Evolutionary conservation across 2,888 invertebrate genomes (phyloP), one percentile per base, ranked within the genome.

Genomic region (Eilema sororculum): DNA sequence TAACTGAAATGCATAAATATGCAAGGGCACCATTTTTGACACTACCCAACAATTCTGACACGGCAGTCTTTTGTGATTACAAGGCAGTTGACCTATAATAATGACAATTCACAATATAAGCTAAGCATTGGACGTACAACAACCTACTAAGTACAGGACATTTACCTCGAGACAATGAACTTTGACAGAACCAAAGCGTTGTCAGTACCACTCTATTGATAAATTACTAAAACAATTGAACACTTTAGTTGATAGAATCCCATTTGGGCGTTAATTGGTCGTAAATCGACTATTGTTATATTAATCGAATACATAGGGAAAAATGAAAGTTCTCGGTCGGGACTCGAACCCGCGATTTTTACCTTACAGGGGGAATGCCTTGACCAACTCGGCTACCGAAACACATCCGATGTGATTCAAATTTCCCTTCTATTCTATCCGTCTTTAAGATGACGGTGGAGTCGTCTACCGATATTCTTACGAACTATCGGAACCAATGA

Each of bases 81-180:
- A 74, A 76, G 83, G 78, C 75, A 75, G 74, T 74, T 75, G 82
- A 82, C 80, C 80, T 57, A 62, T 56, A 59, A 60, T 69, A 74
- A 75, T 73, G 74, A 71, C 78, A 75, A 65, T 37, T 67, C 71
- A 76, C 73, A 75, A 79, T 78, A 71, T 78, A 78, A 77, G 68
- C 78, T 75, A 76, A 76, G 81, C 83, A 86, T 85, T 86, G 82
- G 79, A 79, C 78, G 69, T 68, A 78, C 82, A 87, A 86, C 85
- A 86, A 78, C 68, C 12, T 52, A 79, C 61, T 65, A 57, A 78
- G 79, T 80, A 78, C 80, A 81, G 76, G 73, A 71, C 77, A 81
- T 77, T 77, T 78, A 73, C 46, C 65, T 52, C 64, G 65, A 72
- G 78, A 81, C 82, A 77, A 80, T 70, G 77, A 79, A 70, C 82